phyloP scores from a whole-genome alignment of 2,113 vertebrate species.

The Rhinichthys klamathensis region DNA sequence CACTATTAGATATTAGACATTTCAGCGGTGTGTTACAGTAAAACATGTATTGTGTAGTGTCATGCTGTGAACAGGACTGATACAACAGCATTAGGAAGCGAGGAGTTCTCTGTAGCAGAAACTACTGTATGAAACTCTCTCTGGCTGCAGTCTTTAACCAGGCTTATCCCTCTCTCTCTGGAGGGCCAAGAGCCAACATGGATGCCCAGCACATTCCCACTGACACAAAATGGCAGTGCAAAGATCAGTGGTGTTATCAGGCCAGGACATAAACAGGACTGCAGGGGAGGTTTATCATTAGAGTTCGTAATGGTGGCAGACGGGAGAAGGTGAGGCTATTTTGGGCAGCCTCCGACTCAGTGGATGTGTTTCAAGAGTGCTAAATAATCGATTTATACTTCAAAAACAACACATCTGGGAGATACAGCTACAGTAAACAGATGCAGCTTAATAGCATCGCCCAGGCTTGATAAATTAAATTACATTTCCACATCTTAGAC shows the following conservation, averaged over 20 bases:
- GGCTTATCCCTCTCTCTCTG: conserved; percentile 53
- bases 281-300: conserved; percentile 32
- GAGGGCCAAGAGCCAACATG: conserved; percentile 59
- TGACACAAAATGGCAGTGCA: conserved; percentile 63
- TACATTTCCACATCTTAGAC: conserved; percentile 6
- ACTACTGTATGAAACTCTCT: conserved; percentile 32
- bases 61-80: background rate
- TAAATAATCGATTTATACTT: conserved; percentile 52
- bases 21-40: background rate
- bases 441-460: conserved; percentile 11
- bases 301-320: conserved; percentile 33
- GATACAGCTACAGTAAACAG: background rate
- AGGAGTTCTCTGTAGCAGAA: background rate
- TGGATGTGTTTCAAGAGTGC: conserved; percentile 42
- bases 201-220: conserved; percentile 53
- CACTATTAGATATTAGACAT: background rate
- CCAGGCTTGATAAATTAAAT: conserved; percentile 31
- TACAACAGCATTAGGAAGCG: background rate
- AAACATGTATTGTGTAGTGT: background rate
- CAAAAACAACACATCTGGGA: conserved; percentile 50
- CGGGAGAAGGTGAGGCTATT: conserved; percentile 41
- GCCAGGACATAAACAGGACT: conserved; percentile 52
- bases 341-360: conserved; percentile 17
- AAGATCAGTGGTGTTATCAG: conserved; percentile 58
- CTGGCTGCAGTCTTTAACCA: conserved; percentile 51